A percentile compares a stretch with the other conserved stretches of the same genome.
phyloP scores from a whole-genome alignment of 2,113 vertebrate species.

The Anser cygnoides region DNA sequence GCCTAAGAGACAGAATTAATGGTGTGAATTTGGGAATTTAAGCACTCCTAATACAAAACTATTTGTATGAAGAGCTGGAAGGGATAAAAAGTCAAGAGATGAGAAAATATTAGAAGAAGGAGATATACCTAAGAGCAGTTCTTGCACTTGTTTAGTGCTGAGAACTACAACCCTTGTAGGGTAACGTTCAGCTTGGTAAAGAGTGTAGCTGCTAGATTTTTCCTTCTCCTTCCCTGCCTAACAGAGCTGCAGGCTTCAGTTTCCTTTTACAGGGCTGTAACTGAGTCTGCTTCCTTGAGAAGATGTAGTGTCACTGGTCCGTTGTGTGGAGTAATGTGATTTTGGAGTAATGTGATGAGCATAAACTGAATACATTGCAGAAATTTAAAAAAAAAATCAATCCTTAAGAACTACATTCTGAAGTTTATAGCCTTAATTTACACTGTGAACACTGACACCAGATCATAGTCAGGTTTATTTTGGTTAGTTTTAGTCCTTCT shows the following conservation, averaged over 20 bases:
- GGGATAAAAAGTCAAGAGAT: not conserved
- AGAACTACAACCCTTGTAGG: not conserved
- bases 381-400: not conserved
- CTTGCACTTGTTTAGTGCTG: not conserved
- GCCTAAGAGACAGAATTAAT: not conserved
- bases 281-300: not conserved
- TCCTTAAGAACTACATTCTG: not conserved
- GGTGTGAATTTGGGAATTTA: not conserved
- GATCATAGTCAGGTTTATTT: not conserved
- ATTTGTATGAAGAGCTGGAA: not conserved
- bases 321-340: not conserved
- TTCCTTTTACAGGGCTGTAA: not conserved
- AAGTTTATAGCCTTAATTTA: not conserved
- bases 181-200: not conserved
- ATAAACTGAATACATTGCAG: not conserved
- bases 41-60: not conserved
- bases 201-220: not conserved
- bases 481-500: not conserved
- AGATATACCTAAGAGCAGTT: not conserved
- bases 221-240: not conserved
- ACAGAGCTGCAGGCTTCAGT: not conserved
- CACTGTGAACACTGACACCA: not conserved
- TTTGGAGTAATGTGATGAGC: not conserved
- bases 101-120: not conserved
- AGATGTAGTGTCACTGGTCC: not conserved